Percentiles rank a stretch among this genome's conserved stretches.
These are phyloP conservation scores for Misgurnus anguillicaudatus DNA, from an alignment of 2,113 vertebrate species.

Conservation along the genomic window DNA sequence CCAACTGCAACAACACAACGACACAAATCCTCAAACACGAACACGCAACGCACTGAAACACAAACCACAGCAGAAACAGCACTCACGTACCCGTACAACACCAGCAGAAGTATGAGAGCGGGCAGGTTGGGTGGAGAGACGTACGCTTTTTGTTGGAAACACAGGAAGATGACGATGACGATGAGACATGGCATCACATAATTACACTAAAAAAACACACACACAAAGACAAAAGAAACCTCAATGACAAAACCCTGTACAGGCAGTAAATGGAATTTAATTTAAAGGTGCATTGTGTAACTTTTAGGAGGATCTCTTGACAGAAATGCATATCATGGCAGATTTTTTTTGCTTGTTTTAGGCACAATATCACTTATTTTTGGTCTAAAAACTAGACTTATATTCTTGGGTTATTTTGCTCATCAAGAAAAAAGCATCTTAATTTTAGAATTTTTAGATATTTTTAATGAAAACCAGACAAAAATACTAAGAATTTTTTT, in stretches of 20 bases:
- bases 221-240: not conserved
- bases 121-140: slow-evolving; percentile 92
- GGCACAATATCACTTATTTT: no score
- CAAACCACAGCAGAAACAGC: not conserved
- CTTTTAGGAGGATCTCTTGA: no score
- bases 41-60: slow-evolving; percentile 21
- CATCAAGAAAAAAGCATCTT: no score
- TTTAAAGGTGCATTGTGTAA: no score
- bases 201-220: slow-evolving; percentile 84
- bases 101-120: slow-evolving; percentile 86
- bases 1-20: slow-evolving; percentile 77
- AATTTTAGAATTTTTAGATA: no score
- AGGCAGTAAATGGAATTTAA: no score
- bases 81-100: slow-evolving; percentile 89
- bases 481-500: no score
- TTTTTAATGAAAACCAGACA: no score
- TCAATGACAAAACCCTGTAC: not conserved
- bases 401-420: no score
- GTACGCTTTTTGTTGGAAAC: slow-evolving; percentile 96
- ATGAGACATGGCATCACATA: slow-evolving; percentile 88
- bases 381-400: no score
- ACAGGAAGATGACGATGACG: slow-evolving; percentile 94
- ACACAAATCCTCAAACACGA: slow-evolving; percentile 63
- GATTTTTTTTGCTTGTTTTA: no score
- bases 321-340: no score